Conservation (phyloP, 2,888 invertebrate genomes). For the Drosophila rubida region DNA sequence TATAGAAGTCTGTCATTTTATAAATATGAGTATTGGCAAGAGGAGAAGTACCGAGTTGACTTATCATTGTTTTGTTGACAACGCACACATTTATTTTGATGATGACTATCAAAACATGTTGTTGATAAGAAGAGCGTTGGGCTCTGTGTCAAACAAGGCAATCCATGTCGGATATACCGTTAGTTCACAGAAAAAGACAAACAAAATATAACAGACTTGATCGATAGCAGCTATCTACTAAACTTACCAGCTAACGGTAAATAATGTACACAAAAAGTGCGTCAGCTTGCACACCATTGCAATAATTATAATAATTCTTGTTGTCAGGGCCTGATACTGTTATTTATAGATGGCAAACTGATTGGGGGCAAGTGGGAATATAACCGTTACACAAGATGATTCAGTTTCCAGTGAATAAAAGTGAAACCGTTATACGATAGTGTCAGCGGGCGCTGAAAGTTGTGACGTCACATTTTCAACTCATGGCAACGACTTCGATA, state of each 20-base stretch:
- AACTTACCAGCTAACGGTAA: constrained; percentile 54
- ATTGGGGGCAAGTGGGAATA: neutral
- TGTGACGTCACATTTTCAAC: constrained; percentile 14
- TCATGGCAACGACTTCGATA: neutral
- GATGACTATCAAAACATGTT: constrained; percentile 38
- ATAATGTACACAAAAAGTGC: constrained; percentile 26
- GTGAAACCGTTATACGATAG: constrained; percentile 53
- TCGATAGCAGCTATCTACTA: constrained; percentile 63
- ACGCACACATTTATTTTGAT: constrained; percentile 26
- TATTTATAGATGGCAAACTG: neutral
- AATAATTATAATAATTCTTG: constrained; percentile 27
- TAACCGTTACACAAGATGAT: constrained; percentile 31
- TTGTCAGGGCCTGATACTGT: constrained; percentile 40
- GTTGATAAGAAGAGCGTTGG: constrained; percentile 30
- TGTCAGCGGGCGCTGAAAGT: neutral
- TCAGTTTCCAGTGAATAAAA: constrained; percentile 63
- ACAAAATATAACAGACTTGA: constrained; percentile 13
- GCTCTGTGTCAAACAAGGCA: constrained; percentile 56
- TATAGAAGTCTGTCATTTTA: neutral
- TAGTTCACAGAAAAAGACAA: neutral
- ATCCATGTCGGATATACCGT: constrained; percentile 53
- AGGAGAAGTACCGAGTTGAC: constrained; percentile 9
- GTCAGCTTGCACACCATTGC: constrained; percentile 26
- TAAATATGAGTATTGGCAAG: neutral
- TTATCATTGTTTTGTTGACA: constrained; percentile 38